These are phyloP conservation scores for Corydoras sp. DNA, from an alignment of 2,113 vertebrate species.

Conservation along the genomic window DNA sequence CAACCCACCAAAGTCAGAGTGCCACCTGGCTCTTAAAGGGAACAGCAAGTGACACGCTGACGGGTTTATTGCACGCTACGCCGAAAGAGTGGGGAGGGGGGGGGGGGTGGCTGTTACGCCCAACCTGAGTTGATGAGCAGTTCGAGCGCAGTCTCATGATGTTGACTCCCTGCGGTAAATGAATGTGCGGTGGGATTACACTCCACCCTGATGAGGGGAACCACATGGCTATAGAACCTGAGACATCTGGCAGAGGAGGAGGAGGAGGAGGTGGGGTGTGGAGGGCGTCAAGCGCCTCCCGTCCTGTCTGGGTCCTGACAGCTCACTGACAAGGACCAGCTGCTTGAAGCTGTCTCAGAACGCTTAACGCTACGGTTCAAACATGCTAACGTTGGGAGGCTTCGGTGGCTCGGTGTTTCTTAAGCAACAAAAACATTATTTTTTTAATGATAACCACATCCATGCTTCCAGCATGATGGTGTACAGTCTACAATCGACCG, in stretches of 20 bases:
- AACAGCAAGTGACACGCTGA: too few species aligned
- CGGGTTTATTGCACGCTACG: too few species aligned
- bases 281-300: slow-evolving; percentile 43
- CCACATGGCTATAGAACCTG: slow-evolving; percentile 36
- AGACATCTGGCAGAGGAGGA: slow-evolving; percentile 48
- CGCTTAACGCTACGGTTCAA: slow-evolving; percentile 39
- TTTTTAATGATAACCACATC: too few species aligned
- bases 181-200: slow-evolving; percentile 33
- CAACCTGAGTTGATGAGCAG: background rate
- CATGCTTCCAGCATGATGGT: too few species aligned
- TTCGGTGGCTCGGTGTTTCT: slow-evolving; percentile 27
- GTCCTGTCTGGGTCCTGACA: slow-evolving; percentile 48
- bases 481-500: too few species aligned
- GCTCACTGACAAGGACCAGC: slow-evolving; percentile 55
- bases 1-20: too few species aligned
- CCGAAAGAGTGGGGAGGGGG: too few species aligned
- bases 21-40: too few species aligned
- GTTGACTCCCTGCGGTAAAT: slow-evolving; percentile 43
- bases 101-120: too few species aligned
- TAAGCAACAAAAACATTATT: background rate
- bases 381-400: slow-evolving; percentile 28
- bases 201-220: slow-evolving; percentile 37
- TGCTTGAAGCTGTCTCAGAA: slow-evolving; percentile 45
- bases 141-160: slow-evolving; percentile 24
- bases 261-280: slow-evolving; percentile 37